Evolutionary conservation across 2,113 vertebrate species (phyloP).

Genomic region (Eretmodus cyanostictus): DNA sequence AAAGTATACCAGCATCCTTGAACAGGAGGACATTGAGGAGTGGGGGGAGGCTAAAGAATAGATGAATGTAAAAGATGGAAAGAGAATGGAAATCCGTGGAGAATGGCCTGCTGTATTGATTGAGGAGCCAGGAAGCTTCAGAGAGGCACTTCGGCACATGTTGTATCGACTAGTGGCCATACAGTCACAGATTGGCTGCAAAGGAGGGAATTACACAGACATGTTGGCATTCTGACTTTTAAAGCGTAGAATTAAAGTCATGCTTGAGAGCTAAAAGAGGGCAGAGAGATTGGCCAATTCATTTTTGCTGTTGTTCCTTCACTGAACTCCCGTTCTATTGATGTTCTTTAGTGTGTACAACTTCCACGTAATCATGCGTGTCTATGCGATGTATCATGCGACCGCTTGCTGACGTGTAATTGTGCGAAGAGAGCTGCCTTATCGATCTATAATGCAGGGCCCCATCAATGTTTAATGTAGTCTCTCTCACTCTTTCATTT

Average conservation of each 20-base stretch:
- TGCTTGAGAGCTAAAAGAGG: neutral
- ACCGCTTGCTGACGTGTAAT: conserved; percentile 66
- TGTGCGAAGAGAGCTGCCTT: conserved; percentile 62
- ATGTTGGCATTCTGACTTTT: neutral
- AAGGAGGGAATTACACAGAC: conserved; percentile 21
- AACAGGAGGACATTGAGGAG: neutral
- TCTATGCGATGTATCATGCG: conserved; percentile 43
- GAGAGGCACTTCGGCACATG: conserved; percentile 48
- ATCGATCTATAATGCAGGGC: conserved; percentile 57
- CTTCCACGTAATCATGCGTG: conserved; percentile 24
- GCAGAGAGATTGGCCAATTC: neutral
- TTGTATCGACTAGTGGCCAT: conserved; percentile 50
- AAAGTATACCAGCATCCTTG: conserved; percentile 52
- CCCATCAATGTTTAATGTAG: conserved; percentile 73
- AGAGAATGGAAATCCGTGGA: conserved; percentile 29
- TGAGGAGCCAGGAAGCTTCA: conserved; percentile 18
- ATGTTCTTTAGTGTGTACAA: neutral
- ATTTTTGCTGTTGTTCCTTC: neutral
- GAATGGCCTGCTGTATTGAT: conserved; percentile 52
- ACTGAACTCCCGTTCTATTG: neutral
- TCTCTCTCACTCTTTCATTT: conserved; percentile 43
- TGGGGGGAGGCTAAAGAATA: neutral
- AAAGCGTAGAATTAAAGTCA: conserved; percentile 1
- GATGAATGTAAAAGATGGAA: conserved; percentile 40
- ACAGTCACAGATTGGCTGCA: conserved; percentile 32